Conservation (phyloP, 2,888 invertebrate species). For the Campoplex capitator region DNA sequence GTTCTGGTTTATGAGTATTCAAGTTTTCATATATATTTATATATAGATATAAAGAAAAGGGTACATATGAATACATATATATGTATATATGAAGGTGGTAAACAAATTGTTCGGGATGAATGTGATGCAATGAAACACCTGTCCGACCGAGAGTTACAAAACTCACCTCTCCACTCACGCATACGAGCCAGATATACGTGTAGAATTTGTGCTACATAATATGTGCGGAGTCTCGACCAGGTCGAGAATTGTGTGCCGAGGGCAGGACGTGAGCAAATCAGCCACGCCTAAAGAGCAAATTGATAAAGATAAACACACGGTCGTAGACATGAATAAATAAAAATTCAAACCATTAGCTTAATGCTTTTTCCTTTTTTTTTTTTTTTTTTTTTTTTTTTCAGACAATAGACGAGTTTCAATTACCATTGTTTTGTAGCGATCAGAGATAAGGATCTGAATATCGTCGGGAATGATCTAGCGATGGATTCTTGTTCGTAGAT, state of each 20-base stretch:
- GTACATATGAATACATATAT: neutral
- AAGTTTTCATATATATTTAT: neutral
- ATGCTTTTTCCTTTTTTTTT: neutral
- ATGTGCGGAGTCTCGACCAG: conserved; percentile 32
- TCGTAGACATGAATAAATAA: conserved; percentile 9
- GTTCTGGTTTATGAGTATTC: conserved; percentile 1
- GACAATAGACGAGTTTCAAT: neutral
- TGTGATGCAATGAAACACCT: conserved; percentile 79
- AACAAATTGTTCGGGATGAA: conserved; percentile 75
- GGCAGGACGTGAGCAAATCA: conserved; percentile 63
- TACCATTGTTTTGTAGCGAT: neutral
- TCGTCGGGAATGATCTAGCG: neutral
- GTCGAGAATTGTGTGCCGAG: conserved; percentile 61
- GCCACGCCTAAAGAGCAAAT: conserved; percentile 55
- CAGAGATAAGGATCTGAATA: neutral
- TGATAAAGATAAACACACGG: conserved; percentile 44
- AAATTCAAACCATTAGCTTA: conserved; percentile 10
- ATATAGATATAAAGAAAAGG: neutral
- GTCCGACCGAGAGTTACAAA: conserved; percentile 76
- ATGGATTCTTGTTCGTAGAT: neutral
- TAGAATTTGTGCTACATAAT: conserved; percentile 46
- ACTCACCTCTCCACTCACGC: conserved; percentile 64
- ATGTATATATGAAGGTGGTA: conserved; percentile 39
- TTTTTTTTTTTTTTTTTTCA: neutral
- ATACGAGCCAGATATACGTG: conserved; percentile 17